Evolutionary conservation across 2,113 vertebrate genomes (phyloP).

Genomic region (Fukomys damarensis): DNA sequence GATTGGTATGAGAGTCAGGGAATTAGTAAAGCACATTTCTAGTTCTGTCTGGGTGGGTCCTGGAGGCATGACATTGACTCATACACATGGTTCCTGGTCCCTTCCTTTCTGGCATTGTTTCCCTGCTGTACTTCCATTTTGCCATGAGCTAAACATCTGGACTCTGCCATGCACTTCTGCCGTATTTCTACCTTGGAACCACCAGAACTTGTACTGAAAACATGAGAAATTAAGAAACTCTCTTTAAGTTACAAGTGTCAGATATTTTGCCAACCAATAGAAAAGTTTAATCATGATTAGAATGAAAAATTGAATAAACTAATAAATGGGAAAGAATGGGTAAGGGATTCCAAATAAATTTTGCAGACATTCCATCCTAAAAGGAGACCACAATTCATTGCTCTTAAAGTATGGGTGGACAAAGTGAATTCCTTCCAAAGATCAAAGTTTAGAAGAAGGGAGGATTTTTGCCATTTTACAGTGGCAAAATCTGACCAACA

Average conservation of each 20-base stretch:
- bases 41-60: background rate
- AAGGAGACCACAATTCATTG: background rate
- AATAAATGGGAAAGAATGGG: background rate
- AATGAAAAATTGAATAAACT: background rate
- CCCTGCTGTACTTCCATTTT: background rate
- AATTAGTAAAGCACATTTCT: background rate
- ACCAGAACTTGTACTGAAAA: background rate
- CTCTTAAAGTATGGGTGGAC: background rate
- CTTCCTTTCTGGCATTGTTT: background rate
- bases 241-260: background rate
- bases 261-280: background rate
- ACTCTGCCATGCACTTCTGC: background rate
- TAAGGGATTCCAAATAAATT: background rate
- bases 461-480: background rate
- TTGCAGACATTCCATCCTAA: background rate
- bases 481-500: background rate
- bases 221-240: background rate
- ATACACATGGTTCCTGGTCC: background rate
- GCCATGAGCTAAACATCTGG: background rate
- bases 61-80: background rate
- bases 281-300: background rate
- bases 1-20: background rate
- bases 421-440: background rate
- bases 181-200: background rate
- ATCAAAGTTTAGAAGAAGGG: background rate